Evolutionary conservation across 1,140 invertebrate species (phyloP).

Genomic region (Euwallacea similis): DNA sequence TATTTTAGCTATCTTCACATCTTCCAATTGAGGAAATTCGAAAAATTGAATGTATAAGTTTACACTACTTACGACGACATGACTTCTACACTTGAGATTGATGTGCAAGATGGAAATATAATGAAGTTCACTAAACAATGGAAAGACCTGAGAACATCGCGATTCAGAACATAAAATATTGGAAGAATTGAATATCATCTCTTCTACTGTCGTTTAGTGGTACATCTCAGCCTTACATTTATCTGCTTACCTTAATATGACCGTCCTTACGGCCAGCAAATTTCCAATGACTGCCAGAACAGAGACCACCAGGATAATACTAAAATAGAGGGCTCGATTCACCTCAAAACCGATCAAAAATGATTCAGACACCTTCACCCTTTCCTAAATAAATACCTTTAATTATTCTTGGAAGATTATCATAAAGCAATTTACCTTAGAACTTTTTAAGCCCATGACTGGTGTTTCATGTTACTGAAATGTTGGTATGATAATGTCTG

Average conservation of each 20-base stretch:
- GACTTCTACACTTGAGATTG: too few relatives aligned
- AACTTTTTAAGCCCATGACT: slow-evolving; percentile 16
- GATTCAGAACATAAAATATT: too few relatives aligned
- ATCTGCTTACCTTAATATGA: slow-evolving; percentile 40
- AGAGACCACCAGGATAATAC: slow-evolving; percentile 40
- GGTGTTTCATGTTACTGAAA: neutral
- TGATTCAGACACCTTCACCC: slow-evolving; percentile 20
- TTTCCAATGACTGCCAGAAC: slow-evolving; percentile 45
- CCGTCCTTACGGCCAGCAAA: slow-evolving; percentile 42
- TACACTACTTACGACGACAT: too few relatives aligned
- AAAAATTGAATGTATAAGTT: too few relatives aligned
- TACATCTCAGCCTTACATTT: too few relatives aligned
- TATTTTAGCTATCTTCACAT: too few relatives aligned
- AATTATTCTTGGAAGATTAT: neutral
- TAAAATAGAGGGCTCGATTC: slow-evolving; percentile 30
- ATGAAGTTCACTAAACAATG: too few relatives aligned
- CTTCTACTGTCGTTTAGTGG: too few relatives aligned
- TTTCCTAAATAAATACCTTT: slow-evolving; percentile 9
- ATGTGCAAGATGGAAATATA: too few relatives aligned
- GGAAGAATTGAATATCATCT: too few relatives aligned
- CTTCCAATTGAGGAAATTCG: too few relatives aligned
- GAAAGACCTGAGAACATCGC: too few relatives aligned
- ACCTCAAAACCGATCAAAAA: slow-evolving; percentile 13
- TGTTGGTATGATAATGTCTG: neutral
- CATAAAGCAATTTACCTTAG: slow-evolving; percentile 13